phyloP scores from a whole-genome alignment of 2,888 invertebrate genomes.

The Polydrusus tereticollis region DNA sequence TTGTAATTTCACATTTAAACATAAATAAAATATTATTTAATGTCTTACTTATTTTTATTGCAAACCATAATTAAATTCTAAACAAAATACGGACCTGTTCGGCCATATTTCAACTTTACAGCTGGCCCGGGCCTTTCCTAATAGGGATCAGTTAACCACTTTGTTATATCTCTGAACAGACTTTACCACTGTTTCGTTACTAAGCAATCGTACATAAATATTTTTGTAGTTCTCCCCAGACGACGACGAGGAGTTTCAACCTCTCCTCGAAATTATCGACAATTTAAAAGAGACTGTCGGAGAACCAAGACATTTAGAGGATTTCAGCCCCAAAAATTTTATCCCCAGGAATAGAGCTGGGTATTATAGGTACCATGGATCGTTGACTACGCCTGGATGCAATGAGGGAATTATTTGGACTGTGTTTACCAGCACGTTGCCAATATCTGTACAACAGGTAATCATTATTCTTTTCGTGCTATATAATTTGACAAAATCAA shows the following conservation, averaged over 20 bases:
- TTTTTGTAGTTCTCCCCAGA: constrained; percentile 63
- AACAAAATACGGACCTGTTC: too few species aligned
- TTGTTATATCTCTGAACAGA: too few species aligned
- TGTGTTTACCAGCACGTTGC: constrained; percentile 71
- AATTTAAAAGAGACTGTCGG: constrained; percentile 54
- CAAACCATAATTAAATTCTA: too few species aligned
- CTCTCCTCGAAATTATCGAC: constrained; percentile 59
- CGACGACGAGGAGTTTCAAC: constrained; percentile 61
- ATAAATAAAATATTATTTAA: too few species aligned
- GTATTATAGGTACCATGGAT: constrained; percentile 75
- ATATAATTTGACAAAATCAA: too few species aligned
- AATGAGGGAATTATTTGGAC: constrained; percentile 82
- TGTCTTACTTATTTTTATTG: too few species aligned
- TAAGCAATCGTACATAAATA: not conserved
- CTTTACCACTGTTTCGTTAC: too few species aligned
- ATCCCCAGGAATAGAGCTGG: constrained; percentile 70
- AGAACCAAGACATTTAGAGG: constrained; percentile 49
- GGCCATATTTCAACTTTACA: too few species aligned
- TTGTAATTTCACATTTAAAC: too few species aligned
- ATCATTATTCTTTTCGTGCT: not conserved
- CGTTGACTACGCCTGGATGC: constrained; percentile 82
- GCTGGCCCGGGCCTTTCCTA: too few species aligned
- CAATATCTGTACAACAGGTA: constrained; percentile 65
- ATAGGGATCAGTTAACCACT: too few species aligned
- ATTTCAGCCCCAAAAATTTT: constrained; percentile 66